A percentile compares a stretch with the other conserved stretches of the same genome.
Evolutionary conservation across 2,113 vertebrate species (phyloP).

Genomic region (Elaphurus davidianus): DNA sequence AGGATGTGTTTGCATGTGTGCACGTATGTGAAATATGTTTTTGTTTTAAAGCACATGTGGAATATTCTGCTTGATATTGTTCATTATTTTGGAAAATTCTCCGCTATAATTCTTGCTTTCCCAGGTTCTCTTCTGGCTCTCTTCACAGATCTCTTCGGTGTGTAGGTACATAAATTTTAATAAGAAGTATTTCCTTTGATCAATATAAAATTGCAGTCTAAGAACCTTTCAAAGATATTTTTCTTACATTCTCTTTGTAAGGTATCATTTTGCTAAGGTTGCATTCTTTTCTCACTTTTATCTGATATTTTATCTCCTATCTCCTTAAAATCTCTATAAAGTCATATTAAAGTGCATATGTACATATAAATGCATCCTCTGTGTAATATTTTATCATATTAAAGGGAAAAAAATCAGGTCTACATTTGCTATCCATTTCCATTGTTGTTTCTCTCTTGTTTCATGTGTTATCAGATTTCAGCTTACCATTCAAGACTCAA

Average conservation of each 20-base stretch:
- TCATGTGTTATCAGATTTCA: background rate
- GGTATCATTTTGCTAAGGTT: background rate
- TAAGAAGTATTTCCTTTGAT: background rate
- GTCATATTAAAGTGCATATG: background rate
- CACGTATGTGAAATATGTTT: background rate
- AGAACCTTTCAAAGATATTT: background rate
- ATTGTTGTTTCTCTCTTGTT: background rate
- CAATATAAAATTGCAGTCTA: background rate
- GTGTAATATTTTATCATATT: background rate
- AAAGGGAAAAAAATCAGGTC: background rate
- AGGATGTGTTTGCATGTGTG: background rate
- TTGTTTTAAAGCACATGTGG: background rate
- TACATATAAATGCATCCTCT: background rate
- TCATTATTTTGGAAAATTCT: background rate
- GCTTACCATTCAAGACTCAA: background rate
- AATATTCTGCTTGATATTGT: background rate
- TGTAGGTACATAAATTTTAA: background rate
- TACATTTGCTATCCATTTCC: background rate
- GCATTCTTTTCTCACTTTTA: background rate
- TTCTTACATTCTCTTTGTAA: background rate
- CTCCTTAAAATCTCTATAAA: background rate
- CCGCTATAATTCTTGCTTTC: background rate
- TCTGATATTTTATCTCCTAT: background rate
- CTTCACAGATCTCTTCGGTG: background rate
- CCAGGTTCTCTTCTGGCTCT: background rate